These are phyloP conservation scores for Lethenteron reissneri DNA, from an alignment of 2,113 vertebrate genomes.

Conservation along the genomic window DNA sequence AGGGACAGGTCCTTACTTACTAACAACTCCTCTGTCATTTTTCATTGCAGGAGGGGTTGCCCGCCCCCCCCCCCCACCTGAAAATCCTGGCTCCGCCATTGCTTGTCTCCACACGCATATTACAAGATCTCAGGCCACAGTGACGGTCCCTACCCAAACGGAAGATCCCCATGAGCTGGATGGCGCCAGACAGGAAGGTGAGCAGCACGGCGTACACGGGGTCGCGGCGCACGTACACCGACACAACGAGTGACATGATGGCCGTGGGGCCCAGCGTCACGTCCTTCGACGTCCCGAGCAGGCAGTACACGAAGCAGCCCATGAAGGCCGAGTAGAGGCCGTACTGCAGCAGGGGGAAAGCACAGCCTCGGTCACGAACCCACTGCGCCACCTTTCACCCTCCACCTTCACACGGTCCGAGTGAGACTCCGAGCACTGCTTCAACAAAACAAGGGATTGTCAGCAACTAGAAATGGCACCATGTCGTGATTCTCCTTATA, in stretches of 20 bases:
- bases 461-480: too few relatives aligned
- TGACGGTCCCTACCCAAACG: constrained; percentile 35
- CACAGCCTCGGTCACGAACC: too few relatives aligned
- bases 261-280: constrained; percentile 80
- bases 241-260: constrained; percentile 84
- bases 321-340: constrained; percentile 80
- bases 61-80: too few relatives aligned
- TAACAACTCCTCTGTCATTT: too few relatives aligned
- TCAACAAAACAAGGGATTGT: background rate
- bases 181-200: constrained; percentile 50
- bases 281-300: constrained; percentile 83
- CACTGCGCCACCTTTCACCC: too few relatives aligned
- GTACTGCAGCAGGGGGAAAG: constrained; percentile 27
- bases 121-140: background rate
- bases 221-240: constrained; percentile 36
- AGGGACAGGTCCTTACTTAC: too few relatives aligned
- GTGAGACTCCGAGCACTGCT: too few relatives aligned
- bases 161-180: constrained; percentile 59
- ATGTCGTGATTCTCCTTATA: too few relatives aligned
- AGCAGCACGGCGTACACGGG: constrained; percentile 42
- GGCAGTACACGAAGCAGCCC: constrained; percentile 68
- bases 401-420: too few relatives aligned
- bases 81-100: too few relatives aligned
- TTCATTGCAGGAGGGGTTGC: too few relatives aligned
- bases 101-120: too few relatives aligned